Percentiles rank a stretch among this genome's conserved stretches.
Evolutionary conservation across 2,797 vertebrate species (phyloP).

Genomic region (Chelidonichthys spinosus): DNA sequence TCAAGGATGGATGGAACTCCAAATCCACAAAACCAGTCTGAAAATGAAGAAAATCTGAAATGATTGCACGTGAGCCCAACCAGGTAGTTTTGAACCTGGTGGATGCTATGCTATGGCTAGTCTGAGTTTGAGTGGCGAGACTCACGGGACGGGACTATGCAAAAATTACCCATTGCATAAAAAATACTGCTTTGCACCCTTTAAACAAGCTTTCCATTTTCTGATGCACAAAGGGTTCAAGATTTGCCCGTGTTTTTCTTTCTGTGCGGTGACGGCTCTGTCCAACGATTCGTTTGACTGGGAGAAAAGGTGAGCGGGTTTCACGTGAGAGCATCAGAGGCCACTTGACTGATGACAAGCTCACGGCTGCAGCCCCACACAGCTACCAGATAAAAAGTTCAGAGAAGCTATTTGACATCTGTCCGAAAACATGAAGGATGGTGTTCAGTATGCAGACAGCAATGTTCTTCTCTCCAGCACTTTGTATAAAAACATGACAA

Average conservation of each 20-base stretch:
- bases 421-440: conserved; percentile 17
- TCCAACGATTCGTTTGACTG: background rate
- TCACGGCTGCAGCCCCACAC: conserved; percentile 16
- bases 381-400: conserved; percentile 7
- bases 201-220: background rate
- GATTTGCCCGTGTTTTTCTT: background rate
- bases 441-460: background rate
- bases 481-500: background rate
- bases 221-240: background rate
- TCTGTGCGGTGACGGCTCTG: background rate
- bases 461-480: background rate
- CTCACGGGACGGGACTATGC: background rate
- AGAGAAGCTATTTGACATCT: conserved; percentile 16
- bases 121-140: background rate
- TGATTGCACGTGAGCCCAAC: no score
- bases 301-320: conserved; percentile 4
- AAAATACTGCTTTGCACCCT: background rate
- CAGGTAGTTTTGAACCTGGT: background rate
- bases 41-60: no score
- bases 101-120: background rate
- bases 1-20: background rate
- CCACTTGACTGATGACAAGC: conserved; percentile 20
- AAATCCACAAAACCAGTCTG: no score
- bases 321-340: conserved; percentile 12
- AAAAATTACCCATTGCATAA: background rate